Evolutionary conservation across 2,888 invertebrate genomes (phyloP), one percentile per base, ranked within the genome.

Genomic region (Drosophila quasianomalipes): DNA sequence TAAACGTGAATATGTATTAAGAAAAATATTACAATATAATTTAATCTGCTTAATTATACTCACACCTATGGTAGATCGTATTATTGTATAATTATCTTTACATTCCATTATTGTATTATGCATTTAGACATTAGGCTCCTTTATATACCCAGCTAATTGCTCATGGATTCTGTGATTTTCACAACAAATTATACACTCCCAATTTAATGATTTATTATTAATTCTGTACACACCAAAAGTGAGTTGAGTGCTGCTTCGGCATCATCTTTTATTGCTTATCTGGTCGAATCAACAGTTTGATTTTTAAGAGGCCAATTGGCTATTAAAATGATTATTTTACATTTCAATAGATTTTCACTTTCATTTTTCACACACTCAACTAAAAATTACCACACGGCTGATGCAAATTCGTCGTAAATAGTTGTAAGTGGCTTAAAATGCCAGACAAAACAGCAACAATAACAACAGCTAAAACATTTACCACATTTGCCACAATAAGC

Each of bases 351-450:
- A 60, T 82, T 79, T 82, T 72, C 75, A 81, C 80, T 81, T 81
- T 81, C 80, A 53, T 72, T 81, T 80, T 82, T 79, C 70, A 78
- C 77, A 81, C 60, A 53, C 74, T 49, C 49, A 47, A 51, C 62
- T 55, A 63, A 66, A 70, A 62, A 59, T 49, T 55, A 54, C 39
- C 16, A 39, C 52, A 41, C 52, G n/a, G 41, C n/a, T 62, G 62
- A 79, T 81, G 76, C 81, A 85, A 85, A 90, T 88, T 85, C 85
- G 78, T 81, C 71, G 74, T 89, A 90, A 90, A 90, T 81, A 85
- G 79, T 85, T 90, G 76, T 81, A 85, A 89, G 82, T 86, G 78
- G 78, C 75, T 86, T 69, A 74, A 73, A 73, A 53, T 78, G 67
- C 60, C 62, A 74, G 52, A 51, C 63, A 62, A 53, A 62, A 53